Evolutionary conservation across 2,888 invertebrate species (phyloP).

Genomic region (Odontothrips loti): DNA sequence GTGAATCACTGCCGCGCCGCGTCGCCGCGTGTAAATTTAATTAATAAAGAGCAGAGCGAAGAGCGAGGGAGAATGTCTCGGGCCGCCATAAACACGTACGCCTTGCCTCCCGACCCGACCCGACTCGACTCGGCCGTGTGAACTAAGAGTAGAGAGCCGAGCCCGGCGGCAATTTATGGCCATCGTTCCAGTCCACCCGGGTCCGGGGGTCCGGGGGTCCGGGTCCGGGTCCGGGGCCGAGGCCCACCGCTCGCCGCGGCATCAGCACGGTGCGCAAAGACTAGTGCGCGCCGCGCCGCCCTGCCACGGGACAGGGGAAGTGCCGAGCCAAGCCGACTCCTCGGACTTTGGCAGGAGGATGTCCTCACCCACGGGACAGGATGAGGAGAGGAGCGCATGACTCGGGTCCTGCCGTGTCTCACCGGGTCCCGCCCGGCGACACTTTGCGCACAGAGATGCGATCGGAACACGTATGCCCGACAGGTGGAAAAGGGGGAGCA

Average conservation of each 20-base stretch:
- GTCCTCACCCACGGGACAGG: too few relatives aligned
- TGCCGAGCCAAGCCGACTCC: background rate
- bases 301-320: background rate
- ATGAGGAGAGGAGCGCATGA: too few relatives aligned
- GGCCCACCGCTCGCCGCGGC: background rate
- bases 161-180: background rate
- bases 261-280: background rate
- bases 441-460: too few relatives aligned
- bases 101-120: background rate
- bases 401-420: too few relatives aligned
- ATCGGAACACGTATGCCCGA: too few relatives aligned
- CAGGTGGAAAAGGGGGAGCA: background rate
- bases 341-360: too few relatives aligned
- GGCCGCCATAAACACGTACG: background rate
- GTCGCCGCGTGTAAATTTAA: constrained; percentile 13
- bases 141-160: background rate
- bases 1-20: background rate
- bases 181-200: background rate
- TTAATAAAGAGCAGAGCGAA: background rate
- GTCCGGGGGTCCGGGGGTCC: too few relatives aligned
- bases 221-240: too few relatives aligned
- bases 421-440: too few relatives aligned
- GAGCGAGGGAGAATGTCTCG: background rate
- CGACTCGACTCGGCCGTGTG: background rate
- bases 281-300: background rate